A percentile compares a stretch with the other conserved stretches of the same genome.
Evolutionary conservation across 2,888 invertebrate species (phyloP).

Genomic region (Laspeyria flexula): DNA sequence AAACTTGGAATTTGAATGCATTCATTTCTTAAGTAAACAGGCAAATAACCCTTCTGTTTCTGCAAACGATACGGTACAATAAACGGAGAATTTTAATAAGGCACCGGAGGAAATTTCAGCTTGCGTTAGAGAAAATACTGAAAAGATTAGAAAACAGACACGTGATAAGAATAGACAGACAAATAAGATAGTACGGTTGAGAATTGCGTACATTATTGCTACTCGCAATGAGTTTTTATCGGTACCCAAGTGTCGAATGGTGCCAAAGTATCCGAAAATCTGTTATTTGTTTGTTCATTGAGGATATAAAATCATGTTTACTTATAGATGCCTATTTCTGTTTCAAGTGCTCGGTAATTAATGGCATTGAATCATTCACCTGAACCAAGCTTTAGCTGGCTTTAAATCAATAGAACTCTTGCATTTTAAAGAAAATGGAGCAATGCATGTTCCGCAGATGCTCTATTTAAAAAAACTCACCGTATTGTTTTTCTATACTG

Average conservation of each 20-base stretch:
- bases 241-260: constrained; percentile 1
- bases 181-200: constrained; percentile 1
- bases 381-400: no score
- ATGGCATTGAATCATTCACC: no score
- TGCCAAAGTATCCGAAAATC: neutral
- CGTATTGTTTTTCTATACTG: no score
- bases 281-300: constrained; percentile 5
- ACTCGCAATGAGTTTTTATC: constrained; percentile 10
- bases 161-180: constrained; percentile 4
- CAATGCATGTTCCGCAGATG: no score
- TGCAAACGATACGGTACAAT: neutral
- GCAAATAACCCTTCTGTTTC: neutral
- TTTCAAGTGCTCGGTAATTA: no score
- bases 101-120: neutral
- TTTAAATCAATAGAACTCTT: no score
- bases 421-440: no score
- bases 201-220: constrained; percentile 9
- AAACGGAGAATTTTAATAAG: neutral
- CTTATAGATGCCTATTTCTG: no score
- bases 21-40: neutral
- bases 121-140: neutral
- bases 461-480: no score
- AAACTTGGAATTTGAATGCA: neutral
- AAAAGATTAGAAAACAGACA: neutral
- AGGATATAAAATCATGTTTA: neutral